phyloP scores from a whole-genome alignment of 2,888 invertebrate species.

The Melanostoma scalare region DNA sequence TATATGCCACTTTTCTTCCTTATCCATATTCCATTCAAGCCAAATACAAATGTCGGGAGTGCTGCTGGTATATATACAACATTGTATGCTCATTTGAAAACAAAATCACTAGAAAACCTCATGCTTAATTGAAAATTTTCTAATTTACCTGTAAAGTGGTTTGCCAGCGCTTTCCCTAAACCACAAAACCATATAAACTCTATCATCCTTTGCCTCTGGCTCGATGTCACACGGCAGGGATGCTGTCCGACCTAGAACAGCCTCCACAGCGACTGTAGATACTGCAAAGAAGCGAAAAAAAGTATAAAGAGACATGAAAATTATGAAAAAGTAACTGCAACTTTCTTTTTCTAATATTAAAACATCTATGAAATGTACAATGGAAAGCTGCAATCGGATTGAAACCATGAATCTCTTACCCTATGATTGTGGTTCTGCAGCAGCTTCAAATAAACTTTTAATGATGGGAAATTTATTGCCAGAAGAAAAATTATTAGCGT shows the following conservation, averaged over 20 bases:
- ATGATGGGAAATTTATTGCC: too few species aligned
- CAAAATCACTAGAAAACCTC: constrained; percentile 58
- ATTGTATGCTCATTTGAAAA: neutral
- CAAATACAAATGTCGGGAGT: neutral
- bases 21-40: too few species aligned
- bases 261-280: constrained; percentile 89
- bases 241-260: constrained; percentile 92
- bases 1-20: too few species aligned
- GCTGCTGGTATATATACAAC: neutral
- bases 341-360: neutral
- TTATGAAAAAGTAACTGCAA: constrained; percentile 56
- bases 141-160: constrained; percentile 92
- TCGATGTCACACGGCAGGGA: constrained; percentile 95
- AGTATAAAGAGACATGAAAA: constrained; percentile 7
- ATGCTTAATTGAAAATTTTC: constrained; percentile 72
- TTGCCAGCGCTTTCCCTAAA: constrained; percentile 93
- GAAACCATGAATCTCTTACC: neutral
- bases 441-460: too few species aligned
- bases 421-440: too few species aligned
- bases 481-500: too few species aligned
- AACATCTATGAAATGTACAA: constrained; percentile 7
- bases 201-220: constrained; percentile 90
- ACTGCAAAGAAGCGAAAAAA: constrained; percentile 82
- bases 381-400: constrained; percentile 5
- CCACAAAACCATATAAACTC: constrained; percentile 96